Percentiles rank a stretch among this genome's conserved stretches.
These are phyloP conservation scores for Polyommatus iphigenia DNA, from an alignment of 2,888 invertebrate species.

Conservation along the genomic window DNA sequence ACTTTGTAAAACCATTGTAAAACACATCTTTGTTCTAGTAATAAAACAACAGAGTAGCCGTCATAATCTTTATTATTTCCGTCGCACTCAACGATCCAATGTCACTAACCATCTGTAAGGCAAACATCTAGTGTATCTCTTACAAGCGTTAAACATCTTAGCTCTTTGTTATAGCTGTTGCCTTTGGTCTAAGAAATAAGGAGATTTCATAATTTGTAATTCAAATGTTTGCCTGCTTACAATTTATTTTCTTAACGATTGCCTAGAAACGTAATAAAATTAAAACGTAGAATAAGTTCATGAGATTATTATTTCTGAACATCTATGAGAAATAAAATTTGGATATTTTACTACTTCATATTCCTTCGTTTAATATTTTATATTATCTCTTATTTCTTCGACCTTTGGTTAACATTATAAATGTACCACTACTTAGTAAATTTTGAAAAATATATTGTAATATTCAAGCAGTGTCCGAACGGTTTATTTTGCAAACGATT, in stretches of 20 bases:
- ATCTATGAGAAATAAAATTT: no score
- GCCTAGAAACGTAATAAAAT: background rate
- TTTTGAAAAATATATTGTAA: slow-evolving; percentile 6
- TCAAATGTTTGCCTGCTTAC: background rate
- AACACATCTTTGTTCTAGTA: slow-evolving; percentile 35
- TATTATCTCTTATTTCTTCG: background rate
- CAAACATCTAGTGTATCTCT: slow-evolving; percentile 44
- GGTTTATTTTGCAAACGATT: slow-evolving; percentile 1
- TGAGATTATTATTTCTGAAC: background rate
- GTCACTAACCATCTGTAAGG: slow-evolving; percentile 64
- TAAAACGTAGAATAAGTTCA: background rate
- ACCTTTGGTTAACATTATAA: background rate
- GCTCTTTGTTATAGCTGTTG: background rate
- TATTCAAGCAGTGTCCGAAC: slow-evolving; percentile 2
- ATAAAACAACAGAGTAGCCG: slow-evolving; percentile 47
- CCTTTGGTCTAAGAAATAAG: background rate
- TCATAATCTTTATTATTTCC: slow-evolving; percentile 57
- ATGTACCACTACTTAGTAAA: background rate
- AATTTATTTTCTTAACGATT: background rate
- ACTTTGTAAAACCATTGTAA: background rate
- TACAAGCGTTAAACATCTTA: slow-evolving; percentile 20
- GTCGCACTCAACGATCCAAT: slow-evolving; percentile 47
- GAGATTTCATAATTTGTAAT: background rate
- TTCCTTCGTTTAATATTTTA: background rate
- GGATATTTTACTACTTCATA: no score